phyloP scores from a whole-genome alignment of 2,797 vertebrate genomes.

The Liparis tanakae region DNA sequence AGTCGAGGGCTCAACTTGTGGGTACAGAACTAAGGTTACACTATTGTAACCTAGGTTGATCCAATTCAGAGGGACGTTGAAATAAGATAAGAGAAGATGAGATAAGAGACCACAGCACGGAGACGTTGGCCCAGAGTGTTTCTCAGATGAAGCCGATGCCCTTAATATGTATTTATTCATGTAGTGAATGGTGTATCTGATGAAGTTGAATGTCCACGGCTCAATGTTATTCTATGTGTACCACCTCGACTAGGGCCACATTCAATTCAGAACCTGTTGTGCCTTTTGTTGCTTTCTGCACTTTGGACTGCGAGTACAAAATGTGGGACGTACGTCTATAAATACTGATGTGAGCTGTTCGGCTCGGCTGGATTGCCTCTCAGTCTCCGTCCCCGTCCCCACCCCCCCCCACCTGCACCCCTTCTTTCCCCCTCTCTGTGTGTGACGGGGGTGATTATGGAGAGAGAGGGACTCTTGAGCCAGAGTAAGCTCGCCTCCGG shows the following conservation, averaged over 20 bases:
- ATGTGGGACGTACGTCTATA: slow-evolving; percentile 59
- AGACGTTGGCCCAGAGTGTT: slow-evolving; percentile 8
- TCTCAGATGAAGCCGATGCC: neutral
- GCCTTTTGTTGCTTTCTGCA: slow-evolving; percentile 42
- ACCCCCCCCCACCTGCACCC: slow-evolving; percentile 49
- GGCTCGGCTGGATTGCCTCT: slow-evolving; percentile 54
- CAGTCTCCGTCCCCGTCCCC: slow-evolving; percentile 44
- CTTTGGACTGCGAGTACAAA: slow-evolving; percentile 44
- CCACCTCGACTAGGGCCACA: neutral
- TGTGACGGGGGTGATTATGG: slow-evolving; percentile 66
- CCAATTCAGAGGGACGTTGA: too few relatives aligned
- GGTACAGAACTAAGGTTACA: neutral
- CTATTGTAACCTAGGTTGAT: neutral
- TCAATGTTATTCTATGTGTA: neutral
- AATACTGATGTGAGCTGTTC: slow-evolving; percentile 62
- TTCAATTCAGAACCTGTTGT: slow-evolving; percentile 34
- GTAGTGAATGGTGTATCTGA: slow-evolving; percentile 13
- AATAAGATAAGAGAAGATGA: too few relatives aligned
- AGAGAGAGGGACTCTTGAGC: slow-evolving; percentile 69
- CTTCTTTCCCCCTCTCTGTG: slow-evolving; percentile 14
- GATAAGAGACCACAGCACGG: neutral
- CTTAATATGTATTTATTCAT: slow-evolving; percentile 17
- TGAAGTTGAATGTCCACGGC: neutral
- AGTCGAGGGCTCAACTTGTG: too few relatives aligned
- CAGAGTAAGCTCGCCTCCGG: slow-evolving; percentile 64